Base-by-base conservation (phyloP, 2,888 invertebrate genomes). In the Cryptocheilus praepositus region DNA sequence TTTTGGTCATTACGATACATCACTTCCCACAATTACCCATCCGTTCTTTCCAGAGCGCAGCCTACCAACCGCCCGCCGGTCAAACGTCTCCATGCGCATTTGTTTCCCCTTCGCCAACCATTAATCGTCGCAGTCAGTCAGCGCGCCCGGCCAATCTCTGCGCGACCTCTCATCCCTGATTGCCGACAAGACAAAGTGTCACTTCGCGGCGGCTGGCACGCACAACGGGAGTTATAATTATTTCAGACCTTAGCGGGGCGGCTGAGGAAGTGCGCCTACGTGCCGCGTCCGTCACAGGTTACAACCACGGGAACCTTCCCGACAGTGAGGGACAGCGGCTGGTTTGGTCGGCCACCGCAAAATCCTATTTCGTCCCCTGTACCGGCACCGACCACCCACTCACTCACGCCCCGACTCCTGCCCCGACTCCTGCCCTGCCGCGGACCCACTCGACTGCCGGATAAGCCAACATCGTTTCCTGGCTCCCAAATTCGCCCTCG, bases 341-440 rank as follows among this genome's bases (percentile, higher is more conserved):
- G 74, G 81, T 79, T 81, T 73, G 73, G 71, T 71, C 58, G 71
- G 55, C 62, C 65, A 70, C 80, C 82, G 63, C 80, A 74, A 76
- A 78, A 81, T 78, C 80, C 79, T 79, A 77, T 76, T 81, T 71
- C 75, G 73, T 61, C 61, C 45, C 60, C 51, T 54, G 52, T 45
- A 44, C 22, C 44, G 45, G 22, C 22, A 46, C 45, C 13, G 46
- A 22, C 44, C 45, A n/a, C 44, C 57, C 25, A 25, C 53, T 21
- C 53, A 16, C 53, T 7, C 53, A 15, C 21, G 5, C 21, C 49
- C 49, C 49, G 53, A 54, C 3, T 15, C 18, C 2, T 49, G 2
- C 18, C 49, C n/a, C 49, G 15, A 49, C 1, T 13, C 36, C 13
- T n/a, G 25, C 22, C 28, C 28, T 7, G 28, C 28, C 4, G 7